These are phyloP conservation scores for Hydriomena furcata DNA, from an alignment of 2,888 invertebrate species.

Conservation along the genomic window DNA sequence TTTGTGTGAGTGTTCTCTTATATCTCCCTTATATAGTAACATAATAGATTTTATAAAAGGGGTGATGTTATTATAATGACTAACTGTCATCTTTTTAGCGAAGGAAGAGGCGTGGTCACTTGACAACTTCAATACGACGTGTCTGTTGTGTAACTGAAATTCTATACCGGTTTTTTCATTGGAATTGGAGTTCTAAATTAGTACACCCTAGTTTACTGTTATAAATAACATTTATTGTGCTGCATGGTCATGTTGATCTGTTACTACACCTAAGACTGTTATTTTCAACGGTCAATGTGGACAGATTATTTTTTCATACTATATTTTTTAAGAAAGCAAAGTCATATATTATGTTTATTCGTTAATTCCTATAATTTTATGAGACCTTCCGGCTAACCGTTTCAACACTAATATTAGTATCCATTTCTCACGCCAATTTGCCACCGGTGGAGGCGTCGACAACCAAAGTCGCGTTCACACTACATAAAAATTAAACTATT, in stretches of 20 bases:
- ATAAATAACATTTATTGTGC: slow-evolving; percentile 29
- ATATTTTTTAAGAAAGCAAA: background rate
- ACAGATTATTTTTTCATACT: background rate
- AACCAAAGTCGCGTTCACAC: slow-evolving; percentile 50
- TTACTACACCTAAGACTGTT: background rate
- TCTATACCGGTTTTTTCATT: slow-evolving; percentile 55
- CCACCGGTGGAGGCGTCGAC: slow-evolving; percentile 57
- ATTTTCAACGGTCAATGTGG: slow-evolving; percentile 17
- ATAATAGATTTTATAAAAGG: slow-evolving; percentile 39
- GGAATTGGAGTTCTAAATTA: slow-evolving; percentile 32
- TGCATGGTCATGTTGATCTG: background rate
- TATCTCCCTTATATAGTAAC: slow-evolving; percentile 3
- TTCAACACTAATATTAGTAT: slow-evolving; percentile 47
- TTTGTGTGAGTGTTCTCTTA: background rate
- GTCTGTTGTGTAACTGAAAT: slow-evolving; percentile 59
- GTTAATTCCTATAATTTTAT: slow-evolving; percentile 23
- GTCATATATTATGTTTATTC: slow-evolving; percentile 22
- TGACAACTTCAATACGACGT: slow-evolving; percentile 60
- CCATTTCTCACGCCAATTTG: slow-evolving; percentile 75
- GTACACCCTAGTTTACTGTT: slow-evolving; percentile 24
- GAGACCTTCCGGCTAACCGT: slow-evolving; percentile 40
- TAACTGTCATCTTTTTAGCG: slow-evolving; percentile 64
- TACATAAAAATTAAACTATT: slow-evolving; percentile 79
- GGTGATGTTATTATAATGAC: slow-evolving; percentile 50
- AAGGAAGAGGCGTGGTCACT: slow-evolving; percentile 78